Base-by-base conservation (phyloP, 53 echinoderm and acorn worm genomes). In the Temnopleurus reevesii region DNA sequence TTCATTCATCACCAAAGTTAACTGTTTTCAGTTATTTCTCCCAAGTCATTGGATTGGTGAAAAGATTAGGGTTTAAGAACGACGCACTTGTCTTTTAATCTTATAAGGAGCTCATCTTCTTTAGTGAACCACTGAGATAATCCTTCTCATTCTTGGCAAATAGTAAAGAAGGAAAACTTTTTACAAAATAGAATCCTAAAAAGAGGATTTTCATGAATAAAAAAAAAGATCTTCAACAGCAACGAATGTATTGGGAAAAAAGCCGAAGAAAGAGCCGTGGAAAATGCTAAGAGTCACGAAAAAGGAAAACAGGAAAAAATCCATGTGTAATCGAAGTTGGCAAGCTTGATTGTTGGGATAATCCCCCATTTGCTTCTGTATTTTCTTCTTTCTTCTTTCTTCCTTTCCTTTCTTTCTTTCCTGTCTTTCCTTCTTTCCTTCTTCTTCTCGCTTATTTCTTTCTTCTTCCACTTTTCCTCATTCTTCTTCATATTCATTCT, bases 131-230 rank as follows among this genome's bases (percentile, higher is more conserved):
- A 29, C 51, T 80, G 46, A 46, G 31, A 51, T 80, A 80, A 3
- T 80, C 21, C 29, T 13, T 18, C 18, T 29, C 45, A 80, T 80
- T 47, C 80, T 47, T 5, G 26, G 47, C 51, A 80, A 80, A 80
- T 51, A 49, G 80, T 80, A 80, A 80, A 80, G 46, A 80, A 71
- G 9, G 41, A 41, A 8, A 63, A n/a, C n/a, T n/a, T n/a, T n/a
- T n/a, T n/a, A n/a, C n/a, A n/a, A n/a, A n/a, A n/a, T n/a, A n/a
- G n/a, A n/a, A n/a, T n/a, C n/a, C n/a, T n/a, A n/a, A n/a, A n/a
- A n/a, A n/a, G n/a, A n/a, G n/a, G n/a, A n/a, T n/a, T n/a, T n/a
- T n/a, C n/a, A n/a, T n/a, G n/a, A n/a, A n/a, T n/a, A n/a, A n/a
- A n/a, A n/a, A n/a, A n/a, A n/a, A n/a, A n/a, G n/a, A n/a, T n/a